Conservation (phyloP, 2,888 invertebrate genomes). For the Ormyrus labotus region DNA sequence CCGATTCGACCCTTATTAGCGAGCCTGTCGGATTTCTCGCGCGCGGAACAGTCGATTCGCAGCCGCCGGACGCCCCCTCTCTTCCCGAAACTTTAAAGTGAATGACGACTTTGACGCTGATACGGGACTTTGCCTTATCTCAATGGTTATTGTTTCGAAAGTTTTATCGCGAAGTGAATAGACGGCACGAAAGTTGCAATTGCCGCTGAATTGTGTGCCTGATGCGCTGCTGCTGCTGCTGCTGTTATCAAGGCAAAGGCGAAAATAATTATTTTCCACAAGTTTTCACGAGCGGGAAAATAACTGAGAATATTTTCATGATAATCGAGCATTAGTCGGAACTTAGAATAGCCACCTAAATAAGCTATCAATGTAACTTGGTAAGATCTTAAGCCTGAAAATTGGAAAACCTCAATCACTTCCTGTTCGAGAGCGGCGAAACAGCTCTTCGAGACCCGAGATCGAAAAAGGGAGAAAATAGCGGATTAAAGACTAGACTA, state of each 20-base stretch:
- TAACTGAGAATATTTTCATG: too few species aligned
- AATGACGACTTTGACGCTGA: conserved; percentile 39
- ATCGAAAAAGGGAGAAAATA: conserved; percentile 6
- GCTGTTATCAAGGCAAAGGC: too few species aligned
- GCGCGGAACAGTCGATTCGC: conserved; percentile 3
- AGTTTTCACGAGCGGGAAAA: too few species aligned
- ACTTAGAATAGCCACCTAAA: too few species aligned
- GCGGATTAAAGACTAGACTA: conserved; percentile 8
- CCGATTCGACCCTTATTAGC: conserved; percentile 63
- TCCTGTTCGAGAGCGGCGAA: neutral
- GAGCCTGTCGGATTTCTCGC: conserved; percentile 44
- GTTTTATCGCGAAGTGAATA: neutral
- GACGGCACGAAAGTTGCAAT: too few species aligned
- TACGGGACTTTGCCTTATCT: neutral
- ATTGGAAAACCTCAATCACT: conserved; percentile 21
- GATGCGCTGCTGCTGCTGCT: too few species aligned
- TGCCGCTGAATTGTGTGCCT: too few species aligned
- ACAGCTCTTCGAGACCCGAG: neutral
- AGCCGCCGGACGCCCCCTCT: neutral
- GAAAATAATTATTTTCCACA: too few species aligned
- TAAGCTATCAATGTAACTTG: too few species aligned
- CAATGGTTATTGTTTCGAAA: neutral
- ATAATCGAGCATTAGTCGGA: too few species aligned
- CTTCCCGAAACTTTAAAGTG: conserved; percentile 40
- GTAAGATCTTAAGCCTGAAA: conserved; percentile 12